Evolutionary conservation across 2,797 vertebrate species (phyloP), one percentile per base, ranked within the genome.

Genomic region (Cirrhinus molitorella): DNA sequence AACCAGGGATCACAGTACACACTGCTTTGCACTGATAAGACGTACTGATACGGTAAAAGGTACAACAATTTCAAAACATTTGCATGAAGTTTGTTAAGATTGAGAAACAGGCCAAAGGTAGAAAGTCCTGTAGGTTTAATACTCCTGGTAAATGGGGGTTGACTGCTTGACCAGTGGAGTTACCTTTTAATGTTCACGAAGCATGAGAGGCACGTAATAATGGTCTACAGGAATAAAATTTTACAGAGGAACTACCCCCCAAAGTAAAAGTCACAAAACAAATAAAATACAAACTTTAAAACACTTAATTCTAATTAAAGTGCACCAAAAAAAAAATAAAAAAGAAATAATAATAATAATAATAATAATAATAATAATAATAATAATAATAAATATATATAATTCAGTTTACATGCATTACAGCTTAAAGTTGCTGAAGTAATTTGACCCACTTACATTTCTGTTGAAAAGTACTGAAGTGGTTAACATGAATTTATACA

Each of bases 101-200:
- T 76, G 80, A 76, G 84, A 67, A 71, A 86, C 13, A 13, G n/a
- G 17, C 19, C 51, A 57, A 70, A 83, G 83, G 83, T 72, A 63
- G 63, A 86, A 85, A 83, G 72, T 86, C 71, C 79, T 51, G n/a
- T 28, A 71, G 21, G 16, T n/a, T 51, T 21, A 17, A 21, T 3
- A 0, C 25, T 12, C 21, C 25, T 57, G 14, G 65, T 14, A 55
- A 55, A 79, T 1, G 1, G 8, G 8, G 21, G 13, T 23, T 6
- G 19, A 80, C 16, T 0, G 11, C 28, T 63, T 73, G 16, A 49
- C 16, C 16, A 40, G 5, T 31, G 72, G 19, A 40, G 47, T 85
- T 84, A 78, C 12, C 25, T 3, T 81, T 85, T 77, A 87, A 72
- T 3, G 0, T 49, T 21, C 4, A 70, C 7, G n/a, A n/a, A n/a